phyloP scores from a whole-genome alignment of 2,113 vertebrate species.

The Erpornis zantholeuca region DNA sequence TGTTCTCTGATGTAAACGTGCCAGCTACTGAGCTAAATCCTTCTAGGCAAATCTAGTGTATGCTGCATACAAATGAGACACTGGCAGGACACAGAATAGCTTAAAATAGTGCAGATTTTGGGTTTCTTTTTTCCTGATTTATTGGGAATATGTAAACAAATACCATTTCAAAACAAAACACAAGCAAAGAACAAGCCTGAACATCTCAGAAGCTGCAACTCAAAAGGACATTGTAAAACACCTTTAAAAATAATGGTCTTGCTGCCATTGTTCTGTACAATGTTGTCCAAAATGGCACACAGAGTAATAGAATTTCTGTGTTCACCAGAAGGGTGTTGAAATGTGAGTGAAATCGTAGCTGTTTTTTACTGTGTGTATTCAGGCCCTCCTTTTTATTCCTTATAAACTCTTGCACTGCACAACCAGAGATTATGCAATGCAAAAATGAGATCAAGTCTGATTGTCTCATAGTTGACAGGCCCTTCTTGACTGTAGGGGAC shows the following conservation, averaged over 20 bases:
- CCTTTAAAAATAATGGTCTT: neutral
- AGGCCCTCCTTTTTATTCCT: neutral
- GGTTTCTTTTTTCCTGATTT: neutral
- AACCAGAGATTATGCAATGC: neutral
- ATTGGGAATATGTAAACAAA: neutral
- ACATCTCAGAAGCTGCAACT: neutral
- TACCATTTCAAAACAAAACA: conserved; percentile 7
- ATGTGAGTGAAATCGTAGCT: neutral
- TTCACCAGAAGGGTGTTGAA: neutral
- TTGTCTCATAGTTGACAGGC: neutral
- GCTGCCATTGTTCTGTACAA: neutral
- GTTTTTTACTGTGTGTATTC: neutral
- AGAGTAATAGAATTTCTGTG: neutral
- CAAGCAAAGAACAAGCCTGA: neutral
- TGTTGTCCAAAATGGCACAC: neutral
- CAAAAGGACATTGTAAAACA: conserved; percentile 10
- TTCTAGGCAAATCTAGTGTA: conserved; percentile 21
- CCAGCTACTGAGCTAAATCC: conserved; percentile 57
- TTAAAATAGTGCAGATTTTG: neutral
- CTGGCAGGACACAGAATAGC: neutral
- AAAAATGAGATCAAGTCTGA: neutral
- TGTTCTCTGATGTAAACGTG: conserved; percentile 28
- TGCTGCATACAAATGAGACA: conserved; percentile 19
- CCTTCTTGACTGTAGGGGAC: neutral
- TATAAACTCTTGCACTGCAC: neutral